Conservation (phyloP, 2,888 invertebrate genomes). For the Uloborus plumipes region DNA sequence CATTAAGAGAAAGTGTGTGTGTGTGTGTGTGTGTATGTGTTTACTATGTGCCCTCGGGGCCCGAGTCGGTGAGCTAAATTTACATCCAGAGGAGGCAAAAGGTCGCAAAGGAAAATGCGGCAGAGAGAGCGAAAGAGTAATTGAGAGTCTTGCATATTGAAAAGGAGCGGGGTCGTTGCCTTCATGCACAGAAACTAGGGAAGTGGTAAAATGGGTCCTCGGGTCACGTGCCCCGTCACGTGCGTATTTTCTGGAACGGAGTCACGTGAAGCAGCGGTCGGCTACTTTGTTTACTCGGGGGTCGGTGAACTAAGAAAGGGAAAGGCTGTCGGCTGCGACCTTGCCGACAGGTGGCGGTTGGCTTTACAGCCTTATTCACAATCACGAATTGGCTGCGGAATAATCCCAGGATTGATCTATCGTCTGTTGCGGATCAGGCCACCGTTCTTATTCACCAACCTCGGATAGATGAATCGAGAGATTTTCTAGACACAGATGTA, state of each 20-base stretch:
- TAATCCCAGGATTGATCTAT: too few species aligned
- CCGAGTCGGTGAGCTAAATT: constrained; percentile 25
- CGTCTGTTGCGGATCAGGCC: too few species aligned
- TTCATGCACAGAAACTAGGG: constrained; percentile 41
- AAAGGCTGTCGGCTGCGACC: constrained; percentile 55
- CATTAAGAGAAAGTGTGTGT: too few species aligned
- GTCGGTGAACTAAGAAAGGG: constrained; percentile 63
- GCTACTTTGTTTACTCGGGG: constrained; percentile 54
- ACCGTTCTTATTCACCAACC: too few species aligned
- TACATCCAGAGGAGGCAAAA: constrained; percentile 41
- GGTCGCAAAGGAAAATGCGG: constrained; percentile 30
- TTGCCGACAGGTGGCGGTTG: constrained; percentile 56
- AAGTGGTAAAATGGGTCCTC: constrained; percentile 63
- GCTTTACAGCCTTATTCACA: too few species aligned
- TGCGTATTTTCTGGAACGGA: constrained; percentile 29
- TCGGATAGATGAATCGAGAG: too few species aligned
- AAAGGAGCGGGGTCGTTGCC: constrained; percentile 40
- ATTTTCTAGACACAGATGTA: too few species aligned
- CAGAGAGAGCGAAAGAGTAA: background rate
- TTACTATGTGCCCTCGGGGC: too few species aligned
- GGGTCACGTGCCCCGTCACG: constrained; percentile 61
- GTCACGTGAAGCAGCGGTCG: constrained; percentile 48
- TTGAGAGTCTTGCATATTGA: constrained; percentile 11
- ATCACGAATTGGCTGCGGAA: too few species aligned
- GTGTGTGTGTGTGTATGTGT: too few species aligned